Conservation (phyloP, 2,113 vertebrate genomes). For the Hemichromis elongatus region DNA sequence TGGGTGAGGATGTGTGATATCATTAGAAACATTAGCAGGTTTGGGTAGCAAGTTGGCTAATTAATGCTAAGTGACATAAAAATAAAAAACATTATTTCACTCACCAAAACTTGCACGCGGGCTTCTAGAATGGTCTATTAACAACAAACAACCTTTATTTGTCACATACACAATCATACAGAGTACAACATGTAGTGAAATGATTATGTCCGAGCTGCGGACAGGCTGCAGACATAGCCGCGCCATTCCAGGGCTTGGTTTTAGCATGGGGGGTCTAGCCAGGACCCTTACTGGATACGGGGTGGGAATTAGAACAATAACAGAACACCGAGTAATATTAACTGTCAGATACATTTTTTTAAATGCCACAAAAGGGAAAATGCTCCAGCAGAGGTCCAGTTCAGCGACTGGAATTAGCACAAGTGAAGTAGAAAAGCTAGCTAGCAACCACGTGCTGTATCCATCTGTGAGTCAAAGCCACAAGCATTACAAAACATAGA, state of each 20-base stretch:
- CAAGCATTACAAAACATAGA: background rate
- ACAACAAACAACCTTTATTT: too few species aligned
- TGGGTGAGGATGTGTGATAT: background rate
- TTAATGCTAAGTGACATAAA: background rate
- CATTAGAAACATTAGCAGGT: background rate
- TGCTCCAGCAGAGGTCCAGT: background rate
- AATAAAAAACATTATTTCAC: background rate
- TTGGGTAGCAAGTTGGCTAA: background rate
- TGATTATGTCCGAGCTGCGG: too few species aligned
- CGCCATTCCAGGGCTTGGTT: too few species aligned
- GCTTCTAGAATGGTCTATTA: background rate
- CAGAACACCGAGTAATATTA: fast-evolving
- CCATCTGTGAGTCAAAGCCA: background rate
- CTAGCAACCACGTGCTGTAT: background rate
- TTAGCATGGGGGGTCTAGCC: too few species aligned
- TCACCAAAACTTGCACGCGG: background rate
- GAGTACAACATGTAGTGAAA: too few species aligned
- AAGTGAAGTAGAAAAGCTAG: background rate
- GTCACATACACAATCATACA: too few species aligned
- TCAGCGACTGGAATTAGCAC: background rate
- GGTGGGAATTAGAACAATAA: background rate
- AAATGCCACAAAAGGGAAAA: background rate
- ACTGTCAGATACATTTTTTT: fast-evolving
- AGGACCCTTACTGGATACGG: too few species aligned
- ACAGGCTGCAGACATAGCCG: too few species aligned